Conservation (phyloP, 2,888 invertebrate species). For the Sceliomorpha sp. region DNA sequence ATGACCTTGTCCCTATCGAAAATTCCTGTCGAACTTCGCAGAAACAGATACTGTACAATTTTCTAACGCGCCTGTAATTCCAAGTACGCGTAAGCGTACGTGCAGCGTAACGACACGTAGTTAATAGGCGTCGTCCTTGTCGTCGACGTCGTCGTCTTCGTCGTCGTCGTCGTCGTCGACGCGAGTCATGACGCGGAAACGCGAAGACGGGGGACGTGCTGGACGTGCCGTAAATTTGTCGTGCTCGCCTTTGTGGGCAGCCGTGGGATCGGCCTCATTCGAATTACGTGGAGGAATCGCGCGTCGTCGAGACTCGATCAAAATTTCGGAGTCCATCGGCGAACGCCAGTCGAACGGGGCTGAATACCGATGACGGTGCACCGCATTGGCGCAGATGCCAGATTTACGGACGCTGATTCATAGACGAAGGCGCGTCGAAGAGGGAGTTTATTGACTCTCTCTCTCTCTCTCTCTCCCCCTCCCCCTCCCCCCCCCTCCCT, state of each 20-base stretch:
- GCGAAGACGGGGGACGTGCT: constrained; percentile 47
- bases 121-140: constrained; percentile 3
- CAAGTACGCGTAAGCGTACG: constrained; percentile 9
- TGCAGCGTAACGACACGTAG: constrained; percentile 4
- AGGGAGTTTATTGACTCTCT: constrained; percentile 59
- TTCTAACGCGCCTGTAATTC: constrained; percentile 10
- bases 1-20: constrained; percentile 9
- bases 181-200: constrained; percentile 53
- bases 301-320: constrained; percentile 64
- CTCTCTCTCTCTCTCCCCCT: too few species aligned
- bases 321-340: constrained; percentile 69
- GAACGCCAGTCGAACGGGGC: constrained; percentile 59
- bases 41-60: not conserved
- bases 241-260: constrained; percentile 26
- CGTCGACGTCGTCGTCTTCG: constrained; percentile 20
- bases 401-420: constrained; percentile 4
- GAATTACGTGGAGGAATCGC: constrained; percentile 75
- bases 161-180: constrained; percentile 12
- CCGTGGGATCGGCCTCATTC: constrained; percentile 76
- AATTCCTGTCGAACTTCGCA: not conserved
- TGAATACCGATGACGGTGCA: constrained; percentile 71
- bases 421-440: constrained; percentile 12
- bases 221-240: constrained; percentile 65
- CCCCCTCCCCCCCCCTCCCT: too few species aligned
- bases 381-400: constrained; percentile 46